A percentile compares a stretch with the other conserved stretches of the same genome.
phyloP scores from a whole-genome alignment of 2,113 vertebrate species.

The Hypocryptadius cinnamomeus region DNA sequence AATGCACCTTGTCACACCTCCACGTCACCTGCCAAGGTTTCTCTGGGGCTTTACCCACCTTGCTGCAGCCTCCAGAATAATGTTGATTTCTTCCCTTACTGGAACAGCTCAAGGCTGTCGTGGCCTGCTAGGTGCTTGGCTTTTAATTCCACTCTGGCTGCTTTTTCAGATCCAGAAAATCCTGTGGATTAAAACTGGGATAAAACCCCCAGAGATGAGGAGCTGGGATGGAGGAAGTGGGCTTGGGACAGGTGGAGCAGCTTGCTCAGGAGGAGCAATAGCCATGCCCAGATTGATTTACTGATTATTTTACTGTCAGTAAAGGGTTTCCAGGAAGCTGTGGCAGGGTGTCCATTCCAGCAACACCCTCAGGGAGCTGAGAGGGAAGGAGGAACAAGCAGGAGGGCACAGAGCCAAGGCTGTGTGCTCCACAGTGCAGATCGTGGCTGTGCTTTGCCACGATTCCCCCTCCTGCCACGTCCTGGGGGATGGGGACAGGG shows the following conservation, averaged over 20 bases:
- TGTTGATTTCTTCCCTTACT: background rate
- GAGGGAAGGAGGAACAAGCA: background rate
- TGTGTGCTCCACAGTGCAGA: rapidly evolving
- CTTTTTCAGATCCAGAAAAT: background rate
- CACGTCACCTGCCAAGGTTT: rapidly evolving
- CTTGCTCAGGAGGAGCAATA: background rate
- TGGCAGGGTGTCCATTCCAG: background rate
- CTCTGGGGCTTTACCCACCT: background rate
- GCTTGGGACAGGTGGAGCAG: background rate
- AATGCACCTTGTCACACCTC: background rate
- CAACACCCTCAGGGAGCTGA: background rate
- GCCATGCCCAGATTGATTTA: background rate
- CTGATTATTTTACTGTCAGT: background rate
- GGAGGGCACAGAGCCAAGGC: background rate
- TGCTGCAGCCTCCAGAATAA: background rate
- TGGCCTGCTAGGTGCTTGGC: background rate
- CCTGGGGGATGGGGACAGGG: background rate
- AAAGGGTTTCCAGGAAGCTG: background rate
- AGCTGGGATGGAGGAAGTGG: background rate
- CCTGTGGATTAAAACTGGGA: background rate
- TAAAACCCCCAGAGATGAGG: background rate
- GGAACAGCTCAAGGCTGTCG: background rate
- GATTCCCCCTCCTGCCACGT: background rate
- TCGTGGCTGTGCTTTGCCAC: background rate
- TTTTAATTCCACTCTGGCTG: background rate